Evolutionary conservation across 2,113 vertebrate species (phyloP), one percentile per base, ranked within the genome.

Genomic region (Aptenodytes forsteri): DNA sequence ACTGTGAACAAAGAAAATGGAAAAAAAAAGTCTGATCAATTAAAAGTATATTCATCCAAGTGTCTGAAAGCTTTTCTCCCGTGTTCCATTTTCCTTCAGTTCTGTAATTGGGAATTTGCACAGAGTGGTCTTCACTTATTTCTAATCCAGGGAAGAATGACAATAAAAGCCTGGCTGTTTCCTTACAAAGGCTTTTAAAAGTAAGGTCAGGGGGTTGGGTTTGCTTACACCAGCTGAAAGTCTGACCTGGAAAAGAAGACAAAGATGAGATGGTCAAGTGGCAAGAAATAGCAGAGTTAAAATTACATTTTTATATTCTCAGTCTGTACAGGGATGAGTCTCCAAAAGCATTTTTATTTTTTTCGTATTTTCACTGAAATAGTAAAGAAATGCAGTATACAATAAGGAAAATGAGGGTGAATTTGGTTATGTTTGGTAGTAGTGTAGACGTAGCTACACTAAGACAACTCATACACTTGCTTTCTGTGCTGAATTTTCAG

Each of bases 21-120:
- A 25, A 42, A 55, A 77, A 56, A 44, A 17, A 46, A 12, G 13
- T 34, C 71, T 73, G 65, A 89, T 91, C 83, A 96, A 77, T 96
- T 96, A 87, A 76, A 85, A 94, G 18, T 83, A 17, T 96, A 69
- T 90, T 95, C 44, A 50, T 87, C 32, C 42, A 91, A 89, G 46
- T 30, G 36, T 73, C 59, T 91, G 87, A 80, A 82, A 94, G 83
- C 87, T 93, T 96, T 95, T 90, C 89, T 94, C 66, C 65, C 65
- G 23, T 58, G 40, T 30, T 95, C 69, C 77, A 42, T 82, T 96
- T 96, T 94, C 78, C 69, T 91, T 76, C 73, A 56, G 40, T 84
- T 83, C 61, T 80, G 58, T 89, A 93, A 87, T 7, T 85, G 89
- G 44, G 82, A 73, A 89, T 91, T 92, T 87, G 77, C 80, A 47